phyloP scores from a whole-genome alignment of 30 jellyfish, hydroid and myxozoan genomes.

The Cassiopea xamachana region DNA sequence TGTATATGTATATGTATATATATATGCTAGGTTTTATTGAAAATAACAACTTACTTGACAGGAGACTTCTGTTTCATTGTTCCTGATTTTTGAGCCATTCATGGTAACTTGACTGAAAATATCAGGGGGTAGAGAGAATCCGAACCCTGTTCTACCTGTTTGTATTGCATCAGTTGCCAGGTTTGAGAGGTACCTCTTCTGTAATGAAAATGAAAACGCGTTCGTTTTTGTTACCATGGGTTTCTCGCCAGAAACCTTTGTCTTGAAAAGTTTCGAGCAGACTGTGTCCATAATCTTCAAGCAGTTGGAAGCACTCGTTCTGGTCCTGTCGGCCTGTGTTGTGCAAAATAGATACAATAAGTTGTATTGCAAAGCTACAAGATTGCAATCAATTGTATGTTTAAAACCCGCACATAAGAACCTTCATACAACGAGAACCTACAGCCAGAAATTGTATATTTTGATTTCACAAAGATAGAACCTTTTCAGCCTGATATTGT shows the following conservation, averaged over 20 bases:
- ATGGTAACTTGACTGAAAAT: conserved; percentile 4
- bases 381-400: neutral
- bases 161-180: conserved; percentile 28
- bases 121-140: conserved; percentile 28
- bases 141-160: conserved; percentile 36
- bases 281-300: conserved; percentile 24
- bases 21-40: neutral
- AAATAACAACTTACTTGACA: conserved; percentile 42
- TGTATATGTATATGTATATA: too few relatives aligned
- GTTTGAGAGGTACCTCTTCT: conserved; percentile 1
- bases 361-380: neutral
- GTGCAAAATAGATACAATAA: neutral
- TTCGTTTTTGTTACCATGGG: conserved; percentile 46
- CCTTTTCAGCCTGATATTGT: too few relatives aligned
- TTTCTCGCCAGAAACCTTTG: conserved; percentile 66
- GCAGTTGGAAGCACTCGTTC: conserved; percentile 18
- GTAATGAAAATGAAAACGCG: conserved; percentile 36
- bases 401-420: too few relatives aligned
- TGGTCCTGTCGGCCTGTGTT: conserved; percentile 54
- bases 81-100: conserved; percentile 8
- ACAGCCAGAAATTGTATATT: too few relatives aligned
- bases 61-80: conserved; percentile 37
- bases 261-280: conserved; percentile 31
- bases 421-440: too few relatives aligned
- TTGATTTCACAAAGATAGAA: too few relatives aligned